Evolutionary conservation across 2,797 vertebrate genomes (phyloP).

Genomic region (Sphenodon punctatus): DNA sequence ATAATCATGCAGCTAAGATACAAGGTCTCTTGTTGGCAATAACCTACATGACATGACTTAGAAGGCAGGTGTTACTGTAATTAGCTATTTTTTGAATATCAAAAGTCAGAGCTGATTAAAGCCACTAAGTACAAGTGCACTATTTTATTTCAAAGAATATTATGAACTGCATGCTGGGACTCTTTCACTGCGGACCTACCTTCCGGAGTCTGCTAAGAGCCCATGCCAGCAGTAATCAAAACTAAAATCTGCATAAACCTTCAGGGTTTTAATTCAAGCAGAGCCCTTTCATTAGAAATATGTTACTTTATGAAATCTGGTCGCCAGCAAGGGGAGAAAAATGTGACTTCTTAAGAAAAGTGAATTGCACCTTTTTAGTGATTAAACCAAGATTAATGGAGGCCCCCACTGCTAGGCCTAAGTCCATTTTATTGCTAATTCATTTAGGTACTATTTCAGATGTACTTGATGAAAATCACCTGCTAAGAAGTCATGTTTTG

Average conservation of each 20-base stretch:
- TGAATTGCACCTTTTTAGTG: conserved; percentile 99
- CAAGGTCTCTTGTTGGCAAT: conserved; percentile 89
- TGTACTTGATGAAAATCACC: conserved; percentile 94
- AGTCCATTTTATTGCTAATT: conserved; percentile 99
- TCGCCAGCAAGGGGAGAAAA: conserved; percentile 93
- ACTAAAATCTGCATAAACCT: conserved; percentile 96
- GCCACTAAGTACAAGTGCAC: conserved; percentile 92
- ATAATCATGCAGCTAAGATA: conserved; percentile 81
- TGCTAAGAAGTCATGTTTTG: conserved; percentile 97
- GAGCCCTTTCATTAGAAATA: conserved; percentile 99
- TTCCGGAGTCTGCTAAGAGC: conserved; percentile 96
- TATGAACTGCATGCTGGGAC: conserved; percentile 93
- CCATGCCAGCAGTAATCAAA: conserved; percentile 99
- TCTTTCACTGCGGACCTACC: conserved; percentile 92
- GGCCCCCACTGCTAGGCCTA: conserved; percentile 93
- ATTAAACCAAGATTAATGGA: conserved; percentile 98
- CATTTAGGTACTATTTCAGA: conserved; percentile 99
- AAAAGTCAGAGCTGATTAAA: conserved; percentile 99
- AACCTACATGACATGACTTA: conserved; percentile 88
- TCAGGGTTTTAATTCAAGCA: conserved; percentile 95
- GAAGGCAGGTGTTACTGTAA: conserved; percentile 99
- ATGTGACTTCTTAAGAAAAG: conserved; percentile 96
- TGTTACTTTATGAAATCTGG: conserved; percentile 96
- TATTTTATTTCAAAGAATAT: conserved; percentile 99
- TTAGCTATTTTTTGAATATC: conserved; percentile 99